phyloP scores from a whole-genome alignment of 2,797 vertebrate genomes.

The Spinus pinus region DNA sequence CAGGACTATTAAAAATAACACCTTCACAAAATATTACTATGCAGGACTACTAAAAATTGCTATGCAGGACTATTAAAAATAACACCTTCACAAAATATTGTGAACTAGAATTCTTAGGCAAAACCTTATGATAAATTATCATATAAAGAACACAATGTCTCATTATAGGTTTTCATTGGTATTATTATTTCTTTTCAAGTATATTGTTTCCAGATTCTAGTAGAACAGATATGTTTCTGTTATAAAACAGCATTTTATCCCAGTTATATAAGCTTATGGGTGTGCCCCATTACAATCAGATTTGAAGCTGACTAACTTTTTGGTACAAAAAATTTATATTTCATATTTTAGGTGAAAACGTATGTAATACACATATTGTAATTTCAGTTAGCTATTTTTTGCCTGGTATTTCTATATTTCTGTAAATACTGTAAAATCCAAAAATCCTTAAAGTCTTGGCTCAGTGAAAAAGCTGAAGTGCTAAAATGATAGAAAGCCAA shows the following conservation, averaged over 20 bases:
- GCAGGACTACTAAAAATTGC: background rate
- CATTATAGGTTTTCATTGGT: background rate
- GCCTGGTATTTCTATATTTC: background rate
- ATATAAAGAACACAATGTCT: background rate
- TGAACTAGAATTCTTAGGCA: background rate
- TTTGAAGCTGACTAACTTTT: background rate
- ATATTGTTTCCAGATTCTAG: background rate
- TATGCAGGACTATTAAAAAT: background rate
- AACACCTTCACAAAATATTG: background rate
- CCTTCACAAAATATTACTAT: background rate
- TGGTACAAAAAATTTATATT: background rate
- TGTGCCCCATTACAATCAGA: background rate
- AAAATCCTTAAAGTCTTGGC: background rate
- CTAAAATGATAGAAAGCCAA: background rate
- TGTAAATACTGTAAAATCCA: background rate
- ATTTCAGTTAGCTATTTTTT: background rate
- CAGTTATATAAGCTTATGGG: background rate
- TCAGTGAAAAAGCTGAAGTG: background rate
- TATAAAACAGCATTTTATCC: background rate
- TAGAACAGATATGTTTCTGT: background rate
- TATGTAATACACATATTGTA: background rate
- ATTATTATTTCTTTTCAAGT: background rate
- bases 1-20: background rate
- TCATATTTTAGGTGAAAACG: background rate
- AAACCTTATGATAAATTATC: background rate